Evolutionary conservation across 2,797 vertebrate genomes (phyloP).

Genomic region (Argya squamiceps): DNA sequence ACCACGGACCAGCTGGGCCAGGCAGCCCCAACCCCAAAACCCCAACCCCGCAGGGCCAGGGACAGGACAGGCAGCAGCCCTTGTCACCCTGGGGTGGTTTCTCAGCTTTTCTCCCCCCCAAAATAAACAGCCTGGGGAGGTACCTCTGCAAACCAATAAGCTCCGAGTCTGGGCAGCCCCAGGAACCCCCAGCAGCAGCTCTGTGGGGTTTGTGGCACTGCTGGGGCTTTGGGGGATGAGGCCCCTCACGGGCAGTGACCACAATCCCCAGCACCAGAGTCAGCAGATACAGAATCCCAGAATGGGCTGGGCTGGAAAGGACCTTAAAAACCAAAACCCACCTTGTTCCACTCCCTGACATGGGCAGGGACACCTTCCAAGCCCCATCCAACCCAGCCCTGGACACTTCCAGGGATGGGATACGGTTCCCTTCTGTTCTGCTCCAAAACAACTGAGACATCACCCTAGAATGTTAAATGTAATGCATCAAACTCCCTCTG

Average conservation of each 20-base stretch:
- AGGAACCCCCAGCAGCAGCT: background rate
- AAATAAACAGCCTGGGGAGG: rapidly evolving
- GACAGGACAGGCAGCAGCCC: background rate
- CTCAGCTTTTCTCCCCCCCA: background rate
- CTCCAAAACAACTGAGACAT: background rate
- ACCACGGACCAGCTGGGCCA: too few species aligned
- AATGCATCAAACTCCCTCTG: background rate
- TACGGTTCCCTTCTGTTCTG: background rate
- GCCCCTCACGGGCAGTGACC: rapidly evolving
- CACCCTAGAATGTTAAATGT: background rate
- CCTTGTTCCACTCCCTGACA: too few species aligned
- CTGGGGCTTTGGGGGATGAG: rapidly evolving
- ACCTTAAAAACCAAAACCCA: background rate
- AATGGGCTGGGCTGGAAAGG: background rate
- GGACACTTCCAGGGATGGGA: background rate
- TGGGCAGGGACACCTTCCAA: background rate
- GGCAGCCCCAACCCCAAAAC: too few species aligned
- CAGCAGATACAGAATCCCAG: background rate
- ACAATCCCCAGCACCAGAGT: background rate
- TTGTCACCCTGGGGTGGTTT: rapidly evolving
- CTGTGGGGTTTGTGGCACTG: rapidly evolving
- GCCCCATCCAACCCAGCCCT: background rate
- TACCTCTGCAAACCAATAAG: rapidly evolving
- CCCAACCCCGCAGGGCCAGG: too few species aligned
- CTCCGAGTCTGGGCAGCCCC: background rate